These are phyloP conservation scores for Catharus bicknelli DNA, from an alignment of 2,113 vertebrate genomes.

Conservation along the genomic window DNA sequence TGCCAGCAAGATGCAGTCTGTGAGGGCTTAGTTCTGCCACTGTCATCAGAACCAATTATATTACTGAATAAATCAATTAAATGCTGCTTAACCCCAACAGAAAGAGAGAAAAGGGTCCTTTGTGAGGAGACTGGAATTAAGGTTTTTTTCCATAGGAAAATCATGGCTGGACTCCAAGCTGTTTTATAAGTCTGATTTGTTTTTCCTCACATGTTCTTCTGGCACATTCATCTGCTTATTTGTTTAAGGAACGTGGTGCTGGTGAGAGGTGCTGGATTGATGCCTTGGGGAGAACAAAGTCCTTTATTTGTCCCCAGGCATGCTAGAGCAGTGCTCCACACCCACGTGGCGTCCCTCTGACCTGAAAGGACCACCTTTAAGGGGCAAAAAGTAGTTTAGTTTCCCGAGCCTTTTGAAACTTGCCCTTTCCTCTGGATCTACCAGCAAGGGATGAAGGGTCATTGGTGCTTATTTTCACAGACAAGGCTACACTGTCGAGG, in stretches of 20 bases:
- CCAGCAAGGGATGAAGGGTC: neutral
- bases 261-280: slow-evolving; percentile 31
- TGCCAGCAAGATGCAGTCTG: neutral
- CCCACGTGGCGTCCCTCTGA: neutral
- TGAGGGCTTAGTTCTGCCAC: neutral
- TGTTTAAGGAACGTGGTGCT: neutral
- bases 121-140: neutral
- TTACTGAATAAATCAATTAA: slow-evolving; percentile 45
- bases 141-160: slow-evolving; percentile 4
- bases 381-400: slow-evolving; percentile 3
- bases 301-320: slow-evolving; percentile 22
- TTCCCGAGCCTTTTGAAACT: neutral
- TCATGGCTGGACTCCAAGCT: slow-evolving; percentile 22
- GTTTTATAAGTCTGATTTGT: neutral
- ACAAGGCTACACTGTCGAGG: slow-evolving; percentile 28
- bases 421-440: slow-evolving; percentile 24
- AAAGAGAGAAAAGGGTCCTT: slow-evolving; percentile 7
- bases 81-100: slow-evolving; percentile 5
- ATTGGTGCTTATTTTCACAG: slow-evolving; percentile 42
- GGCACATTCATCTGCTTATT: slow-evolving; percentile 45
- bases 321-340: neutral
- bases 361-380: slow-evolving; percentile 65
- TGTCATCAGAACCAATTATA: slow-evolving; percentile 26
- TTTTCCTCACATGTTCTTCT: neutral
- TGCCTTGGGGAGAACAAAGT: slow-evolving; percentile 14